Percentiles rank a stretch among this genome's conserved stretches.
phyloP scores from a whole-genome alignment of 2,113 vertebrate species.

The Tonatia bakeri region DNA sequence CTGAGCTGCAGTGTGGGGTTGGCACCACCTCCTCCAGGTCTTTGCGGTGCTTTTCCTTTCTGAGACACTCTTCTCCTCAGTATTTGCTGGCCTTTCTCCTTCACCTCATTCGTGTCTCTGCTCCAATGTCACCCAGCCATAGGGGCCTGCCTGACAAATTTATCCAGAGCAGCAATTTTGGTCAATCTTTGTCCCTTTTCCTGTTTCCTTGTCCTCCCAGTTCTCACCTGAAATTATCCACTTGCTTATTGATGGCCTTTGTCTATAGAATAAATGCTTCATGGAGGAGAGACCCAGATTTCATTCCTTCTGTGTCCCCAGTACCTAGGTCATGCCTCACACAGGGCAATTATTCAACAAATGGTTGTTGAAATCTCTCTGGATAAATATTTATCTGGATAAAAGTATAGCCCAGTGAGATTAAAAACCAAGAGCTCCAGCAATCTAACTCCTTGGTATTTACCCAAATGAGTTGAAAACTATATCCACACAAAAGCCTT shows the following conservation, averaged over 20 bases:
- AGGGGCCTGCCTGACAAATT: not conserved
- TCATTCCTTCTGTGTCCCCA: not conserved
- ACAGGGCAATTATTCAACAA: not conserved
- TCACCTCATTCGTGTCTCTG: not conserved
- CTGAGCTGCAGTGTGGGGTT: too few relatives aligned
- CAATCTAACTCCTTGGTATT: too few relatives aligned
- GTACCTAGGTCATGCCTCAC: not conserved
- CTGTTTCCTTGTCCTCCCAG: not conserved
- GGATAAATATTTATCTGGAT: not conserved
- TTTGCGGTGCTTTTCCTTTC: fast-evolving
- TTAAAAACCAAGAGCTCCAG: not conserved
- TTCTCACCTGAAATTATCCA: not conserved
- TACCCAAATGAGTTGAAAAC: too few relatives aligned
- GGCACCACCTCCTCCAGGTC: not conserved
- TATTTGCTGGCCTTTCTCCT: not conserved
- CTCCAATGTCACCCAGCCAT: too few relatives aligned
- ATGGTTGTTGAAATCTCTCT: not conserved
- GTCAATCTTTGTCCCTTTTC: too few relatives aligned
- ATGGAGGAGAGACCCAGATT: not conserved
- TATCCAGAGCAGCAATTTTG: too few relatives aligned
- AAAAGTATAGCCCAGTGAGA: not conserved
- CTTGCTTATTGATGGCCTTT: not conserved
- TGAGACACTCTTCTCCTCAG: not conserved
- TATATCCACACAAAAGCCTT: too few relatives aligned
- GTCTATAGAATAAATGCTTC: fast-evolving